Evolutionary conservation across 2,888 invertebrate genomes (phyloP), one percentile per base, ranked within the genome.

Genomic region (Cantharis lateralis): DNA sequence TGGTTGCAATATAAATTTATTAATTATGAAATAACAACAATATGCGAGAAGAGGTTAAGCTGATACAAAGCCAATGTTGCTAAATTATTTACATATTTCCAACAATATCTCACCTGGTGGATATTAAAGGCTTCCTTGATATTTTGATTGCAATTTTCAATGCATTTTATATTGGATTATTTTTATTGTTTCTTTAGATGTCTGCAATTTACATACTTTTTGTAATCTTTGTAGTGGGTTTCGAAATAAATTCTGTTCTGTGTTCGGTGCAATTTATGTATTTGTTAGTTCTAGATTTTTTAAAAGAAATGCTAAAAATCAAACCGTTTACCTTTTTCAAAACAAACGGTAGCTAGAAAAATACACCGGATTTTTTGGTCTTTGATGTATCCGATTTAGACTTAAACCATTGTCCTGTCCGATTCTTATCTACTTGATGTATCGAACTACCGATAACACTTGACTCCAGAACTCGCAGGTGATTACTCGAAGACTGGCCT

Each of bases 391-490:
- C 71, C 62, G 26, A 62, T 71, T 71, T 24, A 62, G 62, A 48
- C 62, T 71, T 26, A 62, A 71, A 62, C 71, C 62, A 62, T 71
- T 71, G 71, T 71, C 64, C 66, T 66, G 72, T 72, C 72, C 66
- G 72, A 72, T 72, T 72, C 26, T 32, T 72, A 72, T 72, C 72
- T 66, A 32, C 32, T 72, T 72, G 72, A 72, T 72, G 72, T 72
- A 72, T 72, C 66, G 72, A 72, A 72, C 64, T 66, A 20, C 72
- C 20, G 72, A 72, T 72, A 72, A 66, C 66, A 63, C 72, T 72
- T 48, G 72, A 64, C 72, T 66, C 66, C 20, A 63, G 26, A 66
- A 66, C 66, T 72, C 26, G 28, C 66, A 72, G 72, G 72, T 71
- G 71, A 71, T 62, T 26, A 71, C 48, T 48, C 20, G 24, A 66